Conservation (phyloP, 2,888 invertebrate species). For the Falcaria lacertinaria region DNA sequence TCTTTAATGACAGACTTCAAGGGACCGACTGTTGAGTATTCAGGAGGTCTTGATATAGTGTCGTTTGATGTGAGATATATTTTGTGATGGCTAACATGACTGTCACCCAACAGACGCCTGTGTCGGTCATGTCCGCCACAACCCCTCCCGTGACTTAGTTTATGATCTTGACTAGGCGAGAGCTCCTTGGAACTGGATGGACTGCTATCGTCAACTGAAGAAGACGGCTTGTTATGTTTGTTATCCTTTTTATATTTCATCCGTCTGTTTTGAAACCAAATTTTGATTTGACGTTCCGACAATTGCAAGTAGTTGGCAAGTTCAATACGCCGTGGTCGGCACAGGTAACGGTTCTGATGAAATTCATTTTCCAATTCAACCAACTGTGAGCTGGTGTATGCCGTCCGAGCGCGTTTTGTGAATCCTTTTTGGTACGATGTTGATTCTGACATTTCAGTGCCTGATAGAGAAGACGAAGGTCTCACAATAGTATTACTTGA, state of each 20-base stretch:
- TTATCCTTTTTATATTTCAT: constrained; percentile 88
- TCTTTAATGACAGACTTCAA: constrained; percentile 61
- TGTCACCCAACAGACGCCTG: constrained; percentile 60
- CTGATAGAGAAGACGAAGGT: constrained; percentile 39
- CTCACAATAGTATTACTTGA: constrained; percentile 31
- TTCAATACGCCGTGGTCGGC: constrained; percentile 87
- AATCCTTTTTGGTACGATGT: constrained; percentile 64
- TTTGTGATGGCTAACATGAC: constrained; percentile 61
- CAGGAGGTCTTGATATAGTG: constrained; percentile 49
- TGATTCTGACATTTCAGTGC: constrained; percentile 61
- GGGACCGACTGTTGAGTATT: constrained; percentile 51
- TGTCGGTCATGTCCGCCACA: constrained; percentile 71
- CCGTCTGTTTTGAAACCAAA: constrained; percentile 92
- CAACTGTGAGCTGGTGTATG: constrained; percentile 89
- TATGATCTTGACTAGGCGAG: constrained; percentile 64
- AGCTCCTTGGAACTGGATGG: constrained; percentile 64
- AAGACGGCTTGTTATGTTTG: constrained; percentile 66
- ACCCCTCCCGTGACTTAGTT: constrained; percentile 64
- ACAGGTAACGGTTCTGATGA: constrained; percentile 85
- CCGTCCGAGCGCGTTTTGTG: constrained; percentile 87
- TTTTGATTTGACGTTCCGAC: constrained; percentile 90
- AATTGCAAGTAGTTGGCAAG: constrained; percentile 84
- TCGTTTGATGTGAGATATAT: constrained; percentile 54
- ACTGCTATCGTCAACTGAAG: constrained; percentile 61
- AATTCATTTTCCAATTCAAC: constrained; percentile 91